A percentile compares a stretch with the other conserved stretches of the same genome.
phyloP scores from a whole-genome alignment of 2,888 invertebrate genomes.

The Epinotia ramella region DNA sequence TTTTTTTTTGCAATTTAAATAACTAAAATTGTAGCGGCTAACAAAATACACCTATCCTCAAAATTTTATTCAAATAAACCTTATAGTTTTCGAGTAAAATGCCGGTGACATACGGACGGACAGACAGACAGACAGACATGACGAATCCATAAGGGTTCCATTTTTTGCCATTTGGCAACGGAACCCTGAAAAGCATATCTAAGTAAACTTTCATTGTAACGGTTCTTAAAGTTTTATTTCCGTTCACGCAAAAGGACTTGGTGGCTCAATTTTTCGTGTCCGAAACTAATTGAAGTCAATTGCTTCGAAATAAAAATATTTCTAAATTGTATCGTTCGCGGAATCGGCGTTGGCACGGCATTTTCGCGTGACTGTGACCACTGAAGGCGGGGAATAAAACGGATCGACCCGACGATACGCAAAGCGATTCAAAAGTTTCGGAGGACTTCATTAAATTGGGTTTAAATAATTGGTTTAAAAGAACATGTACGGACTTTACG shows the following conservation, averaged over 20 bases:
- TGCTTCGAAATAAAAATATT: constrained; percentile 66
- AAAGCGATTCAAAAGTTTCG: constrained; percentile 13
- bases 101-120: too few species aligned
- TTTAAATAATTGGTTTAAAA: constrained; percentile 21
- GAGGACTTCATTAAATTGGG: constrained; percentile 35
- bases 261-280: constrained; percentile 59
- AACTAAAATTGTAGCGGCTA: too few species aligned
- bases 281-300: constrained; percentile 66
- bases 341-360: constrained; percentile 54
- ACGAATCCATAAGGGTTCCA: too few species aligned
- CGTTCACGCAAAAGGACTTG: constrained; percentile 55
- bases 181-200: neutral
- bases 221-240: constrained; percentile 17
- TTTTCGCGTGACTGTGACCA: constrained; percentile 61
- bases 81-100: too few species aligned
- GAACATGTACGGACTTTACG: neutral
- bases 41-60: too few species aligned
- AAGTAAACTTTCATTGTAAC: constrained; percentile 27
- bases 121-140: too few species aligned
- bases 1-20: too few species aligned
- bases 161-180: too few species aligned
- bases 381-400: constrained; percentile 39
- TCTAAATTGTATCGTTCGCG: constrained; percentile 57
- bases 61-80: too few species aligned
- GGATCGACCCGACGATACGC: constrained; percentile 24